A percentile compares a stretch with the other conserved stretches of the same genome.
phyloP scores from a whole-genome alignment of 2,888 invertebrate genomes.

The Monoplex corrugatus region DNA sequence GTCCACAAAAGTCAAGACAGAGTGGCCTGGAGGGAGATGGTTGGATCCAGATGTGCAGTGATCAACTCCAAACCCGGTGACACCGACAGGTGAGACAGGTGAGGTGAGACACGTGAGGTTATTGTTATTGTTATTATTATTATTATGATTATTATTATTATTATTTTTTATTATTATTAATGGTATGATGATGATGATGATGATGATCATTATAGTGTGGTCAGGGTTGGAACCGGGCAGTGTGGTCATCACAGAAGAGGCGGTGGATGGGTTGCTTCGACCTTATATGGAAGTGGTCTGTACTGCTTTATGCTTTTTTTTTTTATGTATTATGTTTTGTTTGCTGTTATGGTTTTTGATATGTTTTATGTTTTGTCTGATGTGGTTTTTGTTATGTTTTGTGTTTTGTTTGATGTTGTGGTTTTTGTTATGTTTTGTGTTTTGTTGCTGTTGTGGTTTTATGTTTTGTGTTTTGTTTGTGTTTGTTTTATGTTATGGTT shows the following conservation, averaged over 20 bases:
- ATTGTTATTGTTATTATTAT: no score
- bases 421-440: neutral
- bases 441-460: neutral
- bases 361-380: neutral
- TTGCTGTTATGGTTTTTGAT: neutral
- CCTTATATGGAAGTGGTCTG: constrained; percentile 93
- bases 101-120: no score
- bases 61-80: no score
- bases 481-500: neutral
- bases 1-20: no score
- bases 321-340: neutral
- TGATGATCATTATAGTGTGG: no score
- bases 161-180: no score
- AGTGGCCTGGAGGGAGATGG: no score
- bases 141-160: no score
- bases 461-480: neutral
- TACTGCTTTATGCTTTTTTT: neutral
- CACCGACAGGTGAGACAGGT: no score
- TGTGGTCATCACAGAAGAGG: constrained; percentile 95
- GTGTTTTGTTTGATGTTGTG: neutral
- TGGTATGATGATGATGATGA: no score
- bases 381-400: neutral
- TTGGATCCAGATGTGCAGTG: no score
- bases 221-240: constrained; percentile 86
- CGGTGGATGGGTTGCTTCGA: constrained; percentile 92